Evolutionary conservation across 2,113 vertebrate genomes (phyloP).

Genomic region (Oreochromis niloticus): DNA sequence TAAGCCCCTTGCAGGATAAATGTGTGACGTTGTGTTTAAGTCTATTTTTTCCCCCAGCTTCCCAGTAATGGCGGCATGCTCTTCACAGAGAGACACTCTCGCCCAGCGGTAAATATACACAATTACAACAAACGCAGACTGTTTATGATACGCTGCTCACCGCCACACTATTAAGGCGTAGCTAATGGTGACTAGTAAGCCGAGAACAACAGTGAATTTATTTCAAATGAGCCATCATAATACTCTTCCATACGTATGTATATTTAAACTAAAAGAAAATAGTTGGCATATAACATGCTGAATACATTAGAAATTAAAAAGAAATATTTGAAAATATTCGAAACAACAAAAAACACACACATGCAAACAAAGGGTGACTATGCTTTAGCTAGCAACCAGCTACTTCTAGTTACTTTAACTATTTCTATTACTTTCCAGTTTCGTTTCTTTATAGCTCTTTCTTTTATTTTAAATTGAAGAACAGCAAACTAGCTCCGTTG

Average conservation of each 20-base stretch:
- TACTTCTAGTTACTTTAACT: neutral
- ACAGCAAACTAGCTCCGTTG: neutral
- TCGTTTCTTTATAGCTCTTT: neutral
- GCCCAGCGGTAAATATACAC: slow-evolving; percentile 69
- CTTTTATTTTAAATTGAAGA: neutral
- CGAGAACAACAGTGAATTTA: neutral
- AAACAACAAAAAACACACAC: neutral
- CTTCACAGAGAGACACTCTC: slow-evolving; percentile 56
- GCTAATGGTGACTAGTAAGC: neutral
- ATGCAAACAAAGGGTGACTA: neutral
- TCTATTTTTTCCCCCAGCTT: slow-evolving; percentile 63
- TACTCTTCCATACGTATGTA: neutral
- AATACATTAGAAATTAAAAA: neutral
- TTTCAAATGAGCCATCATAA: neutral
- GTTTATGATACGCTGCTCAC: neutral
- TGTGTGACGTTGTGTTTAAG: slow-evolving; percentile 58
- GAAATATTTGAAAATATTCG: neutral
- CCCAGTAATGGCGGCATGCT: slow-evolving; percentile 79
- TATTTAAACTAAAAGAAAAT: neutral
- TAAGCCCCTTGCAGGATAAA: slow-evolving; percentile 26
- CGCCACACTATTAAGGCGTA: neutral
- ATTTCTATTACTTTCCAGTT: neutral
- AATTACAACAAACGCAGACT: slow-evolving; percentile 56
- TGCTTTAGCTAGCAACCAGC: neutral
- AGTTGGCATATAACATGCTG: neutral